Base-by-base conservation (phyloP, 1,140 invertebrate genomes). In the Zophobas morio region DNA sequence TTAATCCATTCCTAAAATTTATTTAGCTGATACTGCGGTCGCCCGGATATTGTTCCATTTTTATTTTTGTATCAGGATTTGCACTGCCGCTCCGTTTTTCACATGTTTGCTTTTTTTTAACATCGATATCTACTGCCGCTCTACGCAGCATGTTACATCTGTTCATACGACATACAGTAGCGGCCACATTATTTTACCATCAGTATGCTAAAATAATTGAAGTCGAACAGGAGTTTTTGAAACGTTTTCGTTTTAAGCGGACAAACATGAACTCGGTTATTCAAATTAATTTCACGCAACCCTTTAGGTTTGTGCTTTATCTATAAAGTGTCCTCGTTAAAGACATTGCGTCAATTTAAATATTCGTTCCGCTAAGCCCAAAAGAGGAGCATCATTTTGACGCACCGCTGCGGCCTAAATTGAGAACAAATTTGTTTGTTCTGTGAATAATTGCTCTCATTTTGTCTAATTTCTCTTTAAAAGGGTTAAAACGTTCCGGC, bases 351-450 rank as follows among this genome's bases (percentile, higher is more conserved):
- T 66, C 60, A 66, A 66, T 66, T 66, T 66, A 66, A 66, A 66
- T 66, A 66, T 66, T 66, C 60, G 60, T 66, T 66, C 60, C 60
- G 60, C 60, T 42, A 66, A 66, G 60, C 60, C 39, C 60, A n/a
- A 66, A 66, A 66, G 60, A 66, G 60, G 60, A 42, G 60, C 60
- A 66, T 40, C 60, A 40, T 66, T 66, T 66, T 66, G 60, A 66
- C 60, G 60, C 60, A 66, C 60, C 60, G 60, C 60, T 66, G 60
- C 60, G 60, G 60, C 60, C 60, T 66, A 66, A 66, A 66, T 66
- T 66, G 60, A 66, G 60, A 66, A 66, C 60, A 66, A 66, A 66
- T 66, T 66, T 66, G 60, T 66, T 66, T 66, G 60, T 66, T 66
- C 60, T 66, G 60, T 66, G 60, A 66, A 66, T 66, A 66, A 66